Evolutionary conservation across 1,140 invertebrate genomes (phyloP), one percentile per base, ranked within the genome.

Genomic region (Metopolophium dirhodum): DNA sequence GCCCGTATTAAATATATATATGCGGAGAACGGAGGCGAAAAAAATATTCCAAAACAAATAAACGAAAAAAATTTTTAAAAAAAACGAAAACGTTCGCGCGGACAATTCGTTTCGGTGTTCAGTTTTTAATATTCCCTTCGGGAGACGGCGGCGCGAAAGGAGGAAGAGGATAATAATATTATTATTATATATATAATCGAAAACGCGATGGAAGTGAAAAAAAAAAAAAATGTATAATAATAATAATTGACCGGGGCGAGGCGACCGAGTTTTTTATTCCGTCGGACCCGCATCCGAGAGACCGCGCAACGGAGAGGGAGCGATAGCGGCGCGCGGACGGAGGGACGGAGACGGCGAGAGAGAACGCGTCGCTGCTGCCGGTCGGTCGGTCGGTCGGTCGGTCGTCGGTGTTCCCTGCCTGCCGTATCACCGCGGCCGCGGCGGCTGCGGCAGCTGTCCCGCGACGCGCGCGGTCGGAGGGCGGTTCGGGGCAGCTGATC

Each of bases 401-500:
- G 37, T 47, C 86, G 45, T 26, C 87, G 47, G 49, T 87, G 85
- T 22, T 35, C n/a, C 14, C 77, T 9, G 35, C 35, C 18, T 41
- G 45, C 86, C 45, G 11, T 30, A 11, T 14, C 18, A 20, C 86
- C 45, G 86, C 45, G 26, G 26, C 26, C 14, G 87, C 49, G 47
- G n/a, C 88, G 26, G 26, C 26, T 26, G 87, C 49, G 47, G n/a
- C 88, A 61, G 88, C 88, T 57, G 88, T 90, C 54, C 88, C 88
- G 37, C 35, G 54, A 37, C 57, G 90, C 47, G 90, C n/a, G 8
- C 37, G 89, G 61, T 45, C 30, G 41, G 61, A 41, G 23, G 90
- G 54, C 54, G 37, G 90, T 37, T 20, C 26, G 68, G 41, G 68
- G 90, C 90, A 92, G 68, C 68, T 92, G 90, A 92, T 92, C 90